A percentile compares a stretch with the other conserved stretches of the same genome.
These are phyloP conservation scores for Lutraria rhynchaena DNA, from an alignment of 1,140 invertebrate species.

Conservation along the genomic window DNA sequence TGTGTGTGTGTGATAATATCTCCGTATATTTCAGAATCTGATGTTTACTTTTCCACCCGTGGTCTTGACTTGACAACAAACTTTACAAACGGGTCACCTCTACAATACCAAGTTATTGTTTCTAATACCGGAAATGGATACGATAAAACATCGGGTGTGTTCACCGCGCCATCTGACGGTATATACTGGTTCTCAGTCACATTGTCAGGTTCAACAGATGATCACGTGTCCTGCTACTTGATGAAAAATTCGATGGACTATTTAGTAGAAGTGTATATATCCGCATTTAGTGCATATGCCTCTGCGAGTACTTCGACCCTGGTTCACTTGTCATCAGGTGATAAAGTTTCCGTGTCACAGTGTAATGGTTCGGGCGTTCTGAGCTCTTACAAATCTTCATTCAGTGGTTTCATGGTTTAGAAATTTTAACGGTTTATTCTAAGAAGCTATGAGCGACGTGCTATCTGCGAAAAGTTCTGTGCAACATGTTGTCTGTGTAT, in stretches of 20 bases:
- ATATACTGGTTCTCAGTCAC: background rate
- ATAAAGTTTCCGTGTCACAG: background rate
- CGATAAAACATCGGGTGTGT: background rate
- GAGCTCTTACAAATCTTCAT: slow-evolving; percentile 6
- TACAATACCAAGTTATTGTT: background rate
- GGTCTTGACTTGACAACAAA: background rate
- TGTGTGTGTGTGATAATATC: too few species aligned
- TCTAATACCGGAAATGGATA: background rate
- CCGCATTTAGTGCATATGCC: background rate
- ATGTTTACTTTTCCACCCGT: background rate
- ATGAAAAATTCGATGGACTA: slow-evolving; percentile 1
- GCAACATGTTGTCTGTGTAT: too few species aligned
- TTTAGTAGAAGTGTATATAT: slow-evolving; percentile 1
- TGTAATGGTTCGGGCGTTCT: background rate
- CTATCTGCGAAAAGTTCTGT: too few species aligned
- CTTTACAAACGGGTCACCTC: background rate
- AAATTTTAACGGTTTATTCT: too few species aligned
- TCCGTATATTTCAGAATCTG: background rate
- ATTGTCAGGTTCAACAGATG: background rate
- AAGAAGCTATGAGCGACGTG: too few species aligned
- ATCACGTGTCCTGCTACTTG: background rate
- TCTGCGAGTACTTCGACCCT: slow-evolving; percentile 5
- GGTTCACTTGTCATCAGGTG: background rate
- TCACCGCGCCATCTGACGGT: background rate
- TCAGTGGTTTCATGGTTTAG: too few species aligned